A percentile compares a stretch with the other conserved stretches of the same genome.
These are phyloP conservation scores for Theretra japonica DNA, from an alignment of 2,888 invertebrate species.

Conservation along the genomic window DNA sequence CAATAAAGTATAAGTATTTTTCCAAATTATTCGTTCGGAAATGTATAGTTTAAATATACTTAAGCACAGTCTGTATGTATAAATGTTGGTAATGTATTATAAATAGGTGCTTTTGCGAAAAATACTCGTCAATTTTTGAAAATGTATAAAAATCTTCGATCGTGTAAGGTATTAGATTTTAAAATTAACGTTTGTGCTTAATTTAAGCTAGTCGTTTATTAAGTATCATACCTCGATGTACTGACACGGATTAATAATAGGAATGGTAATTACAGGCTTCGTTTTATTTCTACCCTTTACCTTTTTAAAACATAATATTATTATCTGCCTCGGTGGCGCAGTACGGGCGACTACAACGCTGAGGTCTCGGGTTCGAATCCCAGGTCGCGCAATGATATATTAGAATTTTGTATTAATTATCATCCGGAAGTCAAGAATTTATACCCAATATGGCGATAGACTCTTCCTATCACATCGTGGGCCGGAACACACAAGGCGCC, in stretches of 20 bases:
- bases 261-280: slow-evolving; percentile 46
- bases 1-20: neutral
- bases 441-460: no score
- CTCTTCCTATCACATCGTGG: no score
- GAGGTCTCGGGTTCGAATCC: no score
- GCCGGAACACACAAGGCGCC: no score
- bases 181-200: slow-evolving; percentile 74
- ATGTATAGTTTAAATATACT: slow-evolving; percentile 44
- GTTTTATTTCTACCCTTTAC: slow-evolving; percentile 28
- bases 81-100: slow-evolving; percentile 46
- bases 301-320: no score
- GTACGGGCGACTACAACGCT: no score
- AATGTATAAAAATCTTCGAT: slow-evolving; percentile 66
- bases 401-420: no score
- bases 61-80: slow-evolving; percentile 48
- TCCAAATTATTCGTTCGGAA: slow-evolving; percentile 29
- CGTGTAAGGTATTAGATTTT: slow-evolving; percentile 61
- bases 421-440: no score
- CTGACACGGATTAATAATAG: slow-evolving; percentile 76
- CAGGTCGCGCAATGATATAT: no score
- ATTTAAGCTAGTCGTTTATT: slow-evolving; percentile 66
- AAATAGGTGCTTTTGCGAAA: slow-evolving; percentile 82
- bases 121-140: slow-evolving; percentile 78
- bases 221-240: slow-evolving; percentile 76
- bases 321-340: no score